These are phyloP conservation scores for Acanthosepion lycidas DNA, from an alignment of 2,888 invertebrate genomes.

Conservation along the genomic window DNA sequence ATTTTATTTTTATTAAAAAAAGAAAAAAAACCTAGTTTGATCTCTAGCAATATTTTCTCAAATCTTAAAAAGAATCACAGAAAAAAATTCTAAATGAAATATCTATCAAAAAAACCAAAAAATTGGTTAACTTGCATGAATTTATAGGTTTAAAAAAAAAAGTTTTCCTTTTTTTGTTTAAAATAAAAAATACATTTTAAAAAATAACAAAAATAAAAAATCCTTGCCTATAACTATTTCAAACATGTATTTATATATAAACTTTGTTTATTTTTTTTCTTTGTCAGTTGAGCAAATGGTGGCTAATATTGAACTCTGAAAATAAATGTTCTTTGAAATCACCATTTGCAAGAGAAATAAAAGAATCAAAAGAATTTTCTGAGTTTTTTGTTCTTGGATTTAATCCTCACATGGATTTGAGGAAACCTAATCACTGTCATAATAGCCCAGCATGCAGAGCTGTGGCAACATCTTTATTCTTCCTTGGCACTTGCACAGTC, in stretches of 20 bases:
- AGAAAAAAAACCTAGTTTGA: neutral
- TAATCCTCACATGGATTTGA: neutral
- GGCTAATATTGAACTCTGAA: neutral
- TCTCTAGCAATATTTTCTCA: neutral
- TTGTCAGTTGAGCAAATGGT: neutral
- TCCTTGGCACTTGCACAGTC: too few relatives aligned
- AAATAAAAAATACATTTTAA: neutral
- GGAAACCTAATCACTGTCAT: too few relatives aligned
- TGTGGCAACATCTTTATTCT: too few relatives aligned
- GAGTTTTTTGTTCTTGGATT: neutral
- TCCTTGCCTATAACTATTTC: neutral
- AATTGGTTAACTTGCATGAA: slow-evolving; percentile 33
- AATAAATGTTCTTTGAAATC: neutral
- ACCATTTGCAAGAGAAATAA: neutral
- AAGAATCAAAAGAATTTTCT: neutral
- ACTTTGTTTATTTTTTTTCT: slow-evolving; percentile 4
- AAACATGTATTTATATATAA: neutral
- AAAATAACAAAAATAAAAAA: neutral
- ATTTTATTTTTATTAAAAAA: neutral
- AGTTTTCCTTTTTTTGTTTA: neutral
- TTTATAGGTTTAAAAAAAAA: neutral
- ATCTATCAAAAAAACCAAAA: neutral
- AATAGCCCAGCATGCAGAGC: too few relatives aligned
- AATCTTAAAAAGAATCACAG: neutral
- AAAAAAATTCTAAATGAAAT: neutral